Base-by-base conservation (phyloP, 2,113 vertebrate genomes). In the Mixornis gularis region DNA sequence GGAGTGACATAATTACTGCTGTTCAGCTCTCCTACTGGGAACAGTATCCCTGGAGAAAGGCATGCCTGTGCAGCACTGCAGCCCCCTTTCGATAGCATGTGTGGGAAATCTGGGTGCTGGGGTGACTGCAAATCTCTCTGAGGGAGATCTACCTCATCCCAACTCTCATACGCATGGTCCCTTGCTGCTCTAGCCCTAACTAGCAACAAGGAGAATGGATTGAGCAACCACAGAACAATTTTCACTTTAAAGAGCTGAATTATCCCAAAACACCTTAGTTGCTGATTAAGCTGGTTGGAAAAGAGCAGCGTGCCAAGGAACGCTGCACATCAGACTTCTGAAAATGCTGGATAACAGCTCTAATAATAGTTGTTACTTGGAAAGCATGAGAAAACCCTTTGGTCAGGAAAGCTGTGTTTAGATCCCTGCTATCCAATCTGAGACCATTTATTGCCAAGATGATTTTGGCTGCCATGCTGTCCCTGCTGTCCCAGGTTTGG, bases 301-400 rank as follows among this genome's bases (percentile, higher is more conserved):
- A 88, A 85, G 12, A 93, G 52, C 34, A 80, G 46, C 29, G 21
- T 0, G 2, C 69, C 36, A 69, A 51, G 66, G 53, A 94, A 83
- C 0, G 0, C 29, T 46, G 56, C 38, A 62, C 1, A 4, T 34
- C 14, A 40, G 53, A 71, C 46, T 69, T 87, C 41, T 79, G 52
- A 87, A 78, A 77, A 80, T 3, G 22, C 1, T 68, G 53, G 48
- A 64, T 60, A 92, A 79, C 27, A 26, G 24, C 59, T 87, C 43
- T 78, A 83, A 55, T 70, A 79, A 82, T 16, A 85, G 56, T 10
- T 70, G n/a, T 36, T 66, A 36, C 46, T 91, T 85, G 68, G 76
- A 91, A 60, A 94, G 55, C 59, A 86, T 12, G 30, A 70, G 63
- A 70, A 92, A 85, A 55, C 7, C 21, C 27, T 77, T 32, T 38